phyloP scores from a whole-genome alignment of 92 coral and sea anemone species.

The Heliopora coerulea region DNA sequence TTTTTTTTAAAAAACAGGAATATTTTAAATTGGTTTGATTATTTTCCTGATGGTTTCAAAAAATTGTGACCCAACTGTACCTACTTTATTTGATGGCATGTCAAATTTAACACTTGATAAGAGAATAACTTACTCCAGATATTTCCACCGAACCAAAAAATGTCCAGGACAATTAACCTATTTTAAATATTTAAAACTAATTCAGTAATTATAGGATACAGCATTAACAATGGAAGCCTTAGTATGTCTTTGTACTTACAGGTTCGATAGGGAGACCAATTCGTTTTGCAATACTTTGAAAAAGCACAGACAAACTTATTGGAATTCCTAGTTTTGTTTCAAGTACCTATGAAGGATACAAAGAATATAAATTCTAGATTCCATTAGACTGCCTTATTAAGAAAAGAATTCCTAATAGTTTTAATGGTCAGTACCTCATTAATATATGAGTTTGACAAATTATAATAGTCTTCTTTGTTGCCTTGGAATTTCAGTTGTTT shows the following conservation, averaged over 20 bases:
- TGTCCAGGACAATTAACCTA: conserved; percentile 89
- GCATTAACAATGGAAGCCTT: neutral
- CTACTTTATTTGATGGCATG: no score
- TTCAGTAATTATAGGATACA: neutral
- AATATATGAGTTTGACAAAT: conserved; percentile 70
- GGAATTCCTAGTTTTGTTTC: conserved; percentile 74
- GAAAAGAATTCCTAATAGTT: neutral
- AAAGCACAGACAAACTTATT: conserved; percentile 77
- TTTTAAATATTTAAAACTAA: conserved; percentile 9
- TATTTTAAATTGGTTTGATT: no score
- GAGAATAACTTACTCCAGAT: conserved; percentile 49
- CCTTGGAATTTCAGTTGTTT: conserved; percentile 64
- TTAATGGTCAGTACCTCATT: conserved; percentile 56
- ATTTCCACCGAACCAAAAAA: conserved; percentile 74
- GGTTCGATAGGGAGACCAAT: conserved; percentile 75
- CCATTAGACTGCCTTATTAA: neutral
- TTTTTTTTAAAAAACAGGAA: neutral
- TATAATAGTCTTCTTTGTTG: conserved; percentile 68
- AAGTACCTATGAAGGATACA: conserved; percentile 55
- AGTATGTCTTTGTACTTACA: conserved; percentile 48
- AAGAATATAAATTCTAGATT: no score
- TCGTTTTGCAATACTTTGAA: conserved; percentile 74
- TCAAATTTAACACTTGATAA: no score
- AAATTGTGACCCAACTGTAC: no score
- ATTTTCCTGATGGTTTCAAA: no score